phyloP scores from a whole-genome alignment of 2,113 vertebrate species.

The Tupaia tana region DNA sequence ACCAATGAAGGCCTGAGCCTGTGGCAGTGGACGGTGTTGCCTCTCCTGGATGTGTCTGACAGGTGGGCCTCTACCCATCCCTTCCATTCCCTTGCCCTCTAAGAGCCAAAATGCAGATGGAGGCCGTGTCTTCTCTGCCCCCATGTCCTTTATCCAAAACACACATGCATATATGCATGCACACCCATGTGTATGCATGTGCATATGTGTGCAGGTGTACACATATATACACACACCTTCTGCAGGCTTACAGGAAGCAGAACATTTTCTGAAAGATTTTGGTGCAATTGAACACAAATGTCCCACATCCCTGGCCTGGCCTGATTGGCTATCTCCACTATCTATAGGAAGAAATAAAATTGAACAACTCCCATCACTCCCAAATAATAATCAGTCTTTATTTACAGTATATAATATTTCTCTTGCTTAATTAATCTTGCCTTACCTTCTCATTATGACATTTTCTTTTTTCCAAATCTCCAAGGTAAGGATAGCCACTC shows the following conservation, averaged over 20 bases:
- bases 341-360: background rate
- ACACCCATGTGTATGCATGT: rapidly evolving
- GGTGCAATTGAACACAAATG: background rate
- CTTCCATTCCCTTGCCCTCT: background rate
- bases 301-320: background rate
- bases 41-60: conserved; percentile 92
- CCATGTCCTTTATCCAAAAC: background rate
- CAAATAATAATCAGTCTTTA: background rate
- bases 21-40: conserved; percentile 91
- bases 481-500: background rate
- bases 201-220: rapidly evolving
- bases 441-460: background rate
- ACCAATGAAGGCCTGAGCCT: conserved; percentile 84
- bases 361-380: background rate
- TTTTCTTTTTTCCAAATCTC: background rate
- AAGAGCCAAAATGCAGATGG: background rate
- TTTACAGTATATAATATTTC: background rate
- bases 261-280: background rate
- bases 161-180: background rate
- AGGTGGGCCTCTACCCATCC: conserved; percentile 87
- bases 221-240: background rate
- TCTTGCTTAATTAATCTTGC: background rate
- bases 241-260: background rate
- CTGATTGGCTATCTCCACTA: background rate
- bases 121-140: too few species aligned